These are phyloP conservation scores for Tenthredo distinguenda DNA, from an alignment of 2,888 invertebrate species.

Conservation along the genomic window DNA sequence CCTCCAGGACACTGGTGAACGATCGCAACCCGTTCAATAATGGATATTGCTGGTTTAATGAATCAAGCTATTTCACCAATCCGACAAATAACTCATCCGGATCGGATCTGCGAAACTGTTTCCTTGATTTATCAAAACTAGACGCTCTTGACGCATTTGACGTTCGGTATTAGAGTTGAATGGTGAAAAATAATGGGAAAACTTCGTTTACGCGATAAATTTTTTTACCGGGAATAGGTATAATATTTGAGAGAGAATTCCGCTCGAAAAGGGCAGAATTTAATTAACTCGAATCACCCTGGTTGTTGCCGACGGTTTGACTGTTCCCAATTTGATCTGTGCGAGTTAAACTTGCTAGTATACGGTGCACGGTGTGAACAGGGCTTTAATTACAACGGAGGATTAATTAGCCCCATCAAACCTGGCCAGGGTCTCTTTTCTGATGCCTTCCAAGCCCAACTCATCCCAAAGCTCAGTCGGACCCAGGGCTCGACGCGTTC, in stretches of 20 bases:
- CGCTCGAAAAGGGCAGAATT: conserved; percentile 69
- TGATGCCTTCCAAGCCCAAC: background rate
- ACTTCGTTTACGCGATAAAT: background rate
- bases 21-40: background rate
- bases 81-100: background rate
- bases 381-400: conserved; percentile 70
- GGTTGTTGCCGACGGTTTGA: conserved; percentile 63
- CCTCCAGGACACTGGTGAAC: background rate
- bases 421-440: conserved; percentile 55
- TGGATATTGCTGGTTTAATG: background rate
- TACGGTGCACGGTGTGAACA: conserved; percentile 60
- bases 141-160: background rate
- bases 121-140: background rate
- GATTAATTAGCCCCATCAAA: conserved; percentile 74
- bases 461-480: conserved; percentile 25
- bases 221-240: background rate
- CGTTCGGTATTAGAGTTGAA: background rate
- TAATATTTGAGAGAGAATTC: conserved; percentile 22
- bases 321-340: conserved; percentile 72
- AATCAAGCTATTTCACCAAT: background rate
- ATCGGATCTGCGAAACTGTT: background rate
- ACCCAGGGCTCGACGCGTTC: conserved; percentile 36
- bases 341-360: conserved; percentile 66
- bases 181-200: background rate
- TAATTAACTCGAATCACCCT: conserved; percentile 72